These are phyloP conservation scores for Schizothorax lantsangensis DNA, from an alignment of 2,797 vertebrate species.

Conservation along the genomic window DNA sequence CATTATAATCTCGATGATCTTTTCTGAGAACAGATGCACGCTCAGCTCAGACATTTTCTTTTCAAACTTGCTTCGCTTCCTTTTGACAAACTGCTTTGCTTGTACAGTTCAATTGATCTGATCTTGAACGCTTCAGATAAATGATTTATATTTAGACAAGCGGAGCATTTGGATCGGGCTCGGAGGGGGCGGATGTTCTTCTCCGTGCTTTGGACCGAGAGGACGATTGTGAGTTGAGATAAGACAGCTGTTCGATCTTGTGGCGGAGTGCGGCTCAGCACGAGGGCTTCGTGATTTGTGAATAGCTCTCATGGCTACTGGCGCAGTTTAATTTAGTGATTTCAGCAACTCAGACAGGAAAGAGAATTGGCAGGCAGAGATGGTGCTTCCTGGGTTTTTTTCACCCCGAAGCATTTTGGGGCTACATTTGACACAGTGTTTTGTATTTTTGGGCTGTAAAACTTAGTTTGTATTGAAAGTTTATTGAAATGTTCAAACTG, in stretches of 20 bases:
- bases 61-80: conserved; percentile 22
- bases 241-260: conserved; percentile 64
- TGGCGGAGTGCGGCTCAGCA: conserved; percentile 63
- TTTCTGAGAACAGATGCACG: conserved; percentile 45
- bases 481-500: not conserved
- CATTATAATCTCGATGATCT: conserved; percentile 12
- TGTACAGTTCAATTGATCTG: conserved; percentile 46
- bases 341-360: conserved; percentile 26
- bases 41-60: conserved; percentile 21
- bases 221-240: conserved; percentile 60
- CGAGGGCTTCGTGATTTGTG: conserved; percentile 67
- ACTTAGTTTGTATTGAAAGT: not conserved
- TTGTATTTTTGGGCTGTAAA: not conserved
- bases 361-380: not conserved
- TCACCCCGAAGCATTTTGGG: not conserved
- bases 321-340: conserved; percentile 1
- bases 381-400: not conserved
- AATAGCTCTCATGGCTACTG: conserved; percentile 62
- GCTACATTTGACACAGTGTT: not conserved
- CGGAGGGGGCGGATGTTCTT: conserved; percentile 76
- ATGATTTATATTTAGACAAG: conserved; percentile 46
- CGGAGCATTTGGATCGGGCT: conserved; percentile 60
- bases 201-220: conserved; percentile 60
- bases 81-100: conserved; percentile 2
- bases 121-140: conserved; percentile 31